Evolutionary conservation across 2,797 vertebrate species (phyloP), one percentile per base, ranked within the genome.

Genomic region (Darevskia mixta): DNA sequence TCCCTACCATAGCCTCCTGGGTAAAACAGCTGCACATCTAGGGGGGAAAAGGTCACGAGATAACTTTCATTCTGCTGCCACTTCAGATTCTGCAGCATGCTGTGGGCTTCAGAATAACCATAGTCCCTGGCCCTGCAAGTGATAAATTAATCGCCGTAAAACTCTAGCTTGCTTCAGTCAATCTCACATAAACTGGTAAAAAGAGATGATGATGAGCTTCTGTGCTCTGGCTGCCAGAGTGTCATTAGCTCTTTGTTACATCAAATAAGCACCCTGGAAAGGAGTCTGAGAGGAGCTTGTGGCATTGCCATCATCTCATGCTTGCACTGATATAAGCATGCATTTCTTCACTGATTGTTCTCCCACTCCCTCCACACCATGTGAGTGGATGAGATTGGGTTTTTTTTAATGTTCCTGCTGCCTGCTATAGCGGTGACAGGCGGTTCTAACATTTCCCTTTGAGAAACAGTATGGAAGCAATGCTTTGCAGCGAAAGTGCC

Each of bases 111-210:
- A 32, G 77, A 83, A 84, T 90, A 80, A 76, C 82, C 87, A 29
- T 8, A 18, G 61, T 23, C 17, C 17, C 61, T 23, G 20, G 66
- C 69, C 38, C 17, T 17, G 23, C 3, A 9, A 69, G 35, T 76
- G 58, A 80, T 84, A 87, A 84, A 90, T 87, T 69, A 76, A 55
- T 29, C 3, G 58, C 67, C 3, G 5, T 84, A 90, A 90, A 90
- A 87, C 58, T 88, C 69, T 41, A 32, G 43, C n/a, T 85, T 80
- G 82, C 72, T 84, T 84, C 81, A 76, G 61, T 81, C 69, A 90
- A 58, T 43, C 69, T 80, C 58, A 67, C 69, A 79, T 76, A 87
- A 90, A 55, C 67, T 55, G 61, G 43, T 84, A 84, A 84, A 71
- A 67, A 79, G 58, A 84, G 77, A 84, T 71, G 41, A 87, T 85